Percentiles rank a stretch among this genome's conserved stretches.
Conservation (phyloP, 2,113 vertebrate genomes). For the Muntiacus reevesi region DNA sequence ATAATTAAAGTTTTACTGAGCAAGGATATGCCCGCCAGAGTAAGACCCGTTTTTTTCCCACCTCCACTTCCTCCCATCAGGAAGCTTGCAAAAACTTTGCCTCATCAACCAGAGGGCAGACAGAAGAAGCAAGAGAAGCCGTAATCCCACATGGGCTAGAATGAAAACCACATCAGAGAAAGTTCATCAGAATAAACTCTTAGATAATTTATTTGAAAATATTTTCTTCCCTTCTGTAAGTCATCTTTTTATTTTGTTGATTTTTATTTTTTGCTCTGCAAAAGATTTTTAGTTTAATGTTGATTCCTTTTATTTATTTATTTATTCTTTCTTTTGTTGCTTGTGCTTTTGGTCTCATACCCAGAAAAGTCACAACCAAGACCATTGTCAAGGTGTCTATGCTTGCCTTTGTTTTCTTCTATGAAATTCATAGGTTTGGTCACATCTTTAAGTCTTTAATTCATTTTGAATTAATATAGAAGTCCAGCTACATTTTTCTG, state of each 20-base stretch:
- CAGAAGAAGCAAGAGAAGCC: neutral
- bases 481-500: neutral
- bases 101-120: neutral
- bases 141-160: neutral
- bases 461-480: neutral
- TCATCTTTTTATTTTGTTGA: neutral
- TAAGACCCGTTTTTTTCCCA: accelerated
- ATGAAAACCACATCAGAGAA: neutral
- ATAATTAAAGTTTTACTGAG: neutral
- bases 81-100: neutral
- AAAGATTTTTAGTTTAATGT: neutral
- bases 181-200: neutral
- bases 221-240: neutral
- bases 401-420: neutral
- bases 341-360: neutral
- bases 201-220: neutral
- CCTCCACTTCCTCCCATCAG: neutral
- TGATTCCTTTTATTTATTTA: neutral
- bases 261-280: neutral
- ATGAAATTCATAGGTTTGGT: neutral
- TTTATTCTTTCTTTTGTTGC: neutral
- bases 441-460: neutral
- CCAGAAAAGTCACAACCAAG: neutral
- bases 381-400: neutral
- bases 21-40: neutral